These are phyloP conservation scores for Heliconius aoede DNA, from an alignment of 2,888 invertebrate genomes.

Conservation along the genomic window DNA sequence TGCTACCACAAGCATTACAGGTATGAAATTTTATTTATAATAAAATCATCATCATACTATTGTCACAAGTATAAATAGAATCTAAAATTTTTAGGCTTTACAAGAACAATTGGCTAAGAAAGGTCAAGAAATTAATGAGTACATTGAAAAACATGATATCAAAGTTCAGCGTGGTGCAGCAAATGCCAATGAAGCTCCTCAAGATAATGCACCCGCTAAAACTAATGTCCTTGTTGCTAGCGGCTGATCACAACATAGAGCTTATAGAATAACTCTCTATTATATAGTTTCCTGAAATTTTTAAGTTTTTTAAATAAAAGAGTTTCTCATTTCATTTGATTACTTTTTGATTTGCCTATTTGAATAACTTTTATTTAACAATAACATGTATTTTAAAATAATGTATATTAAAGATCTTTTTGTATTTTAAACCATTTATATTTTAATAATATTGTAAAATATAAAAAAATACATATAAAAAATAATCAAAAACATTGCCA, in stretches of 20 bases:
- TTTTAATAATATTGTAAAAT: conserved; percentile 9
- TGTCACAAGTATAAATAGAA: neutral
- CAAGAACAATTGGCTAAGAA: conserved; percentile 93
- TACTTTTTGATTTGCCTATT: neutral
- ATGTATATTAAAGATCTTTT: conserved; percentile 20
- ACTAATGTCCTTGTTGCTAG: conserved; percentile 83
- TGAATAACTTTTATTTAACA: conserved; percentile 13
- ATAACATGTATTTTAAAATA: conserved; percentile 14
- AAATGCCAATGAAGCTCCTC: conserved; percentile 56
- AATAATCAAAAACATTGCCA: neutral
- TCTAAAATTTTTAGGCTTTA: conserved; percentile 81
- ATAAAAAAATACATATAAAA: conserved; percentile 14
- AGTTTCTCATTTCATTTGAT: neutral
- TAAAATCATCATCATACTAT: neutral
- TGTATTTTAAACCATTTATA: conserved; percentile 19
- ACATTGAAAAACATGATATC: conserved; percentile 95
- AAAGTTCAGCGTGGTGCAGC: conserved; percentile 85
- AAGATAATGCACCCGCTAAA: conserved; percentile 59
- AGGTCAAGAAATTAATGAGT: conserved; percentile 95
- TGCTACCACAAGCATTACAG: conserved; percentile 80
- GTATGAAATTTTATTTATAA: conserved; percentile 15
- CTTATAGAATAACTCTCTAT: neutral
- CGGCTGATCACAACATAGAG: conserved; percentile 54
- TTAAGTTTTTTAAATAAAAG: neutral
- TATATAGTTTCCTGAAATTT: neutral